Base-by-base conservation (phyloP, 2,113 vertebrate species). In the Etheostoma spectabile region DNA sequence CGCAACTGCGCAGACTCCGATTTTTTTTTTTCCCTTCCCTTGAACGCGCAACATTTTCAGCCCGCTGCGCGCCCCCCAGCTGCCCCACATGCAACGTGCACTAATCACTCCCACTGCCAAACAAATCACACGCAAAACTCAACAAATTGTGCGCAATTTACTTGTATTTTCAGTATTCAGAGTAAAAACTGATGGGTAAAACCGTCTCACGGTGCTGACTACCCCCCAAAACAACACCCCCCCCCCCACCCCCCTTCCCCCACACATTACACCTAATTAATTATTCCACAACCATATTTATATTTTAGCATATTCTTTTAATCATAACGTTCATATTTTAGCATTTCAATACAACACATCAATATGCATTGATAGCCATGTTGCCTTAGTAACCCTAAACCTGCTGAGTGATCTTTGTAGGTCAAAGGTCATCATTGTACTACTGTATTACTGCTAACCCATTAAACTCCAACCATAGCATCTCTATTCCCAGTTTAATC, bases 1-100 rank as follows among this genome's bases (percentile, higher is more conserved):
- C 27, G 30, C 21, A 3, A 92, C 61, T 91, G 93, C 91, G 93
- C 91, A 92, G 85, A 85, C 88, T 88, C 88, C 70, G 80, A 24
- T 38, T 72, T 51, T 79, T 70, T 80, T 83, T 76, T 73, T 56
- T n/a, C n/a, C 4, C 21, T 14, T 79, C 21, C 65, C 90, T 72
- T 52, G 72, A 86, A 91, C 87, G 87, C 89, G 90, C 88, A 85
- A 89, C 79, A 76, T 86, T 88, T 86, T 87, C 5, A n/a, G 15
- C 19, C 15, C 6, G 16, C 38, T 0, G 86, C 82, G 87, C 88
- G 87, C 88, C 83, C 85, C n/a, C 85, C 91, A 19, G 16, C 56
- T 69, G 90, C 16, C 61, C 59, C 65, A 27, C 13, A 38, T 3
- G 19, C 55, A 19, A 46, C 7, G 33, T 60, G 60, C 76, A 77